These are phyloP conservation scores for Hybos culiciformis DNA, from an alignment of 2,888 invertebrate genomes.

Conservation along the genomic window DNA sequence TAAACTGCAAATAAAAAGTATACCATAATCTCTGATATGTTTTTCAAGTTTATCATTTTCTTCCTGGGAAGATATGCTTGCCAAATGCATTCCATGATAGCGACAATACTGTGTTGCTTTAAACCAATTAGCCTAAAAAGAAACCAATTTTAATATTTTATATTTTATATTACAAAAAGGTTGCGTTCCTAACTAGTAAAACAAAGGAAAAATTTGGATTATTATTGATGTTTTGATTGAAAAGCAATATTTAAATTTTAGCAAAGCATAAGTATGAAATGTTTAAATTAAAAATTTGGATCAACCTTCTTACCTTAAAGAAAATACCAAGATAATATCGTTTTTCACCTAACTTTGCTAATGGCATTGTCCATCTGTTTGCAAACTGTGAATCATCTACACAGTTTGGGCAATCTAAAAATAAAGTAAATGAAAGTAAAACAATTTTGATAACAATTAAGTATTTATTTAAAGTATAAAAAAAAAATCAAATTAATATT, in stretches of 20 bases:
- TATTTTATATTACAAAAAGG: not conserved
- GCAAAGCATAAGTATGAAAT: conserved; percentile 6
- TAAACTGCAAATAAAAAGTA: too few relatives aligned
- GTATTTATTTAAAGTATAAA: too few relatives aligned
- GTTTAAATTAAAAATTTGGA: conserved; percentile 6
- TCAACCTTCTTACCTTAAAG: conserved; percentile 62
- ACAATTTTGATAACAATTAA: not conserved
- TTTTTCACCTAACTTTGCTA: conserved; percentile 76
- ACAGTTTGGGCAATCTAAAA: conserved; percentile 68
- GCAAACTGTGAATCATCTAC: conserved; percentile 57
- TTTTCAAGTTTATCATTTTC: conserved; percentile 83
- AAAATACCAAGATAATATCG: conserved; percentile 84
- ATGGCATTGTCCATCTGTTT: conserved; percentile 82
- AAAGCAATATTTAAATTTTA: too few relatives aligned
- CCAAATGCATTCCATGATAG: conserved; percentile 86
- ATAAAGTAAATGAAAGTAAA: conserved; percentile 9
- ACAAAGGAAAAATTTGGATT: too few relatives aligned
- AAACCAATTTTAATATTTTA: not conserved
- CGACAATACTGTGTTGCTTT: conserved; percentile 83
- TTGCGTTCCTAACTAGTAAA: not conserved
- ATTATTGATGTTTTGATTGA: too few relatives aligned
- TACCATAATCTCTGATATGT: conserved; percentile 79
- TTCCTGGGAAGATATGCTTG: conserved; percentile 78
- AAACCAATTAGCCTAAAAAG: conserved; percentile 75
- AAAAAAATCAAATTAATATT: too few relatives aligned